Conservation (phyloP, 2,113 vertebrate species). For the Calyptommatus sinebrachiatus region DNA sequence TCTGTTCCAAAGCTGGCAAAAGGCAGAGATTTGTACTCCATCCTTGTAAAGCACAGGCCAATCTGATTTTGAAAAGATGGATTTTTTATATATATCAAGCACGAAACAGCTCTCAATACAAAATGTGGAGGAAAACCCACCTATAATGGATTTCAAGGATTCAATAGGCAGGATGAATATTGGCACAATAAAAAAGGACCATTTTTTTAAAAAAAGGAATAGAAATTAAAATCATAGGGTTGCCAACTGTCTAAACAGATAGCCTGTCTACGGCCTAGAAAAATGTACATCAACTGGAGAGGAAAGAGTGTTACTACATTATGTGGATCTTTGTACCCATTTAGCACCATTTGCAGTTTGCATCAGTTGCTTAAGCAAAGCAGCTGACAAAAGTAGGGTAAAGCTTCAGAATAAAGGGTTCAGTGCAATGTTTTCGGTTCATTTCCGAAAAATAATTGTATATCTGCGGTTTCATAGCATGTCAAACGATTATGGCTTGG, state of each 20-base stretch:
- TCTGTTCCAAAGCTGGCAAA: background rate
- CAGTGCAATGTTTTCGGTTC: slow-evolving; percentile 75
- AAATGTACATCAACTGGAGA: slow-evolving; percentile 76
- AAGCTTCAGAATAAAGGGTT: slow-evolving; percentile 79
- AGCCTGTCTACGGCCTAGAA: slow-evolving; percentile 74
- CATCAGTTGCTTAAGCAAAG: slow-evolving; percentile 71
- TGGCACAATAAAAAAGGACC: slow-evolving; percentile 76
- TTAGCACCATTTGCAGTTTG: slow-evolving; percentile 86
- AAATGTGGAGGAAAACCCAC: slow-evolving; percentile 64
- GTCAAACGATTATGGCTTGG: slow-evolving; percentile 79
- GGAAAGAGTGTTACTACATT: slow-evolving; percentile 67
- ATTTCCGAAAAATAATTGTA: slow-evolving; percentile 65
- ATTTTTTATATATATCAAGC: slow-evolving; percentile 72
- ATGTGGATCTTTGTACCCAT: slow-evolving; percentile 73
- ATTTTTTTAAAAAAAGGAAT: slow-evolving; percentile 61
- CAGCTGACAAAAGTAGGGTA: slow-evolving; percentile 71
- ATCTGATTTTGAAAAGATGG: slow-evolving; percentile 74
- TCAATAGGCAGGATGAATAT: slow-evolving; percentile 71
- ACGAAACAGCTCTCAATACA: slow-evolving; percentile 80
- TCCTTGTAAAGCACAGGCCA: slow-evolving; percentile 15
- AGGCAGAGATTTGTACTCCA: background rate
- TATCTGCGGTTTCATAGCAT: slow-evolving; percentile 74
- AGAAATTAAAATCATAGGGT: slow-evolving; percentile 77
- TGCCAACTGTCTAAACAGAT: slow-evolving; percentile 72
- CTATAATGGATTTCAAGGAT: slow-evolving; percentile 78